Base-by-base conservation (phyloP, 2,888 invertebrate genomes). In the Eristalis tenax region DNA sequence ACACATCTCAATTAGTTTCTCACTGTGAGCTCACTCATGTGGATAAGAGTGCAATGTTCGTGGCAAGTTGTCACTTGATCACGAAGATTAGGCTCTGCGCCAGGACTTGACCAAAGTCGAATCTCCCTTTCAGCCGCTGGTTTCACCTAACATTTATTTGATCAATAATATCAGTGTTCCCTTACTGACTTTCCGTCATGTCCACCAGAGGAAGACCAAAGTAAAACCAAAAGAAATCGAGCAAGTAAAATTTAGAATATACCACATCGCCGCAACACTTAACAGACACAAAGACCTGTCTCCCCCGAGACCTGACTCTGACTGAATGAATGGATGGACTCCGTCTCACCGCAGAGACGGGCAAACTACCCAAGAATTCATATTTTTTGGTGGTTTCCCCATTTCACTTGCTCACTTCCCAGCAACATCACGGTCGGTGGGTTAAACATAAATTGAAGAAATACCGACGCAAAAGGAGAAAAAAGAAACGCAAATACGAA, bases 291-390 rank as follows among this genome's bases (percentile, higher is more conserved):
- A 50, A n/a, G 4, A 13, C n/a, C n/a, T n/a, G 4, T 50, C 6
- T 18, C 18, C n/a, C n/a, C n/a, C 5, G 1, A n/a, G 28, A 28
- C 28, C 28, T 28, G 28, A 28, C 5, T 28, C 43, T 50, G 43
- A n/a, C 43, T 50, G 43, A n/a, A n/a, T 18, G 59, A 38, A 57
- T 63, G 38, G 69, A 68, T 35, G 32, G 63, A 56, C 66, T 74
- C 50, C 74, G 50, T 63, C 74, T 38, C 73, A 35, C 35, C 35
- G 50, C 26, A 18, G 56, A 56, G 50, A 43, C 26, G 43, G 23
- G 8, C 28, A 61, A 61, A 61, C 2, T 74, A 50, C 56, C 35
- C 74, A 68, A 68, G 63, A 75, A 69, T 50, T 69, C 63, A 80
- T 69, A 69, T 38, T 80, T 74, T 28, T 15, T 56, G 50, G 22